These are phyloP conservation scores for Halictus quadricinctus DNA, from an alignment of 2,888 invertebrate genomes.

Conservation along the genomic window DNA sequence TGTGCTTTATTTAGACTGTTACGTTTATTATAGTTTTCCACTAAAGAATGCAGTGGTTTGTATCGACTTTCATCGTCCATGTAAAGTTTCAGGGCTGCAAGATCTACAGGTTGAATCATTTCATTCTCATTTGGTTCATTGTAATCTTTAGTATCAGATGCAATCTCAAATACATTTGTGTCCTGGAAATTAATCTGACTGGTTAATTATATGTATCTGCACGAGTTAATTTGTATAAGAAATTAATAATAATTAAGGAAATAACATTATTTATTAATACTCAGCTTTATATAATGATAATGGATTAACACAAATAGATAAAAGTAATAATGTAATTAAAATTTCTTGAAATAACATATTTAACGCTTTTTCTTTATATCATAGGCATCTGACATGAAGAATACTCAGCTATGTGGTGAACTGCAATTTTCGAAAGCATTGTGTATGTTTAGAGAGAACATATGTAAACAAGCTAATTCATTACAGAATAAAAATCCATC, in stretches of 20 bases:
- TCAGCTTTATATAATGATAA: slow-evolving; percentile 63
- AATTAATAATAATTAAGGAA: not conserved
- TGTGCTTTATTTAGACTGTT: slow-evolving; percentile 33
- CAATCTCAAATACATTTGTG: slow-evolving; percentile 71
- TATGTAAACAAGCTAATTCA: slow-evolving; percentile 63
- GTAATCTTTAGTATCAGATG: slow-evolving; percentile 78
- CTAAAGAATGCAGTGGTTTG: slow-evolving; percentile 77
- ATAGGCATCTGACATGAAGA: slow-evolving; percentile 88
- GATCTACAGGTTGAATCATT: slow-evolving; percentile 78
- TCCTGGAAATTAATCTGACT: slow-evolving; percentile 70
- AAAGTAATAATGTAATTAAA: slow-evolving; percentile 29
- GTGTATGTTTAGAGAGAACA: slow-evolving; percentile 83
- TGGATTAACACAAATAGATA: slow-evolving; percentile 32
- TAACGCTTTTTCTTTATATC: slow-evolving; percentile 44
- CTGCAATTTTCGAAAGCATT: slow-evolving; percentile 88
- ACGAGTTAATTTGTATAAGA: not conserved
- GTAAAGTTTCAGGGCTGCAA: slow-evolving; percentile 66
- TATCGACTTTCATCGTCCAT: slow-evolving; percentile 75
- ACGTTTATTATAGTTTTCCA: slow-evolving; percentile 74
- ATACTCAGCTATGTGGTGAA: slow-evolving; percentile 86
- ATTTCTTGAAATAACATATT: slow-evolving; percentile 31
- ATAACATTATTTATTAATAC: slow-evolving; percentile 33
- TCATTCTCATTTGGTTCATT: slow-evolving; percentile 81
- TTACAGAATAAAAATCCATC: slow-evolving; percentile 79
- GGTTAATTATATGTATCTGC: not conserved